These are phyloP conservation scores for Horisme vitalbata DNA, from an alignment of 2,888 invertebrate genomes.

Conservation along the genomic window DNA sequence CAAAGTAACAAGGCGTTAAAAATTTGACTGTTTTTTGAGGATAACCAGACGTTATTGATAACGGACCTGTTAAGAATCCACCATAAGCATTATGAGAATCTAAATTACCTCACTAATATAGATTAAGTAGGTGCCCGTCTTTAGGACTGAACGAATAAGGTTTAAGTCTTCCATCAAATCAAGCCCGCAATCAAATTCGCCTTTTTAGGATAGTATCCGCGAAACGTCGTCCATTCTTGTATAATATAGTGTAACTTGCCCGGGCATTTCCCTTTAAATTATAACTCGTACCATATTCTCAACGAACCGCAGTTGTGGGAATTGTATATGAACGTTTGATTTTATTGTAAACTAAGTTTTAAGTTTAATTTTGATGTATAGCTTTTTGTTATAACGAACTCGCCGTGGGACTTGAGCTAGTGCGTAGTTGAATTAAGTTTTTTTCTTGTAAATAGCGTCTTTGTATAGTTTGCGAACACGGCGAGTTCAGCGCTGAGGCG, in stretches of 20 bases:
- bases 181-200: slow-evolving; percentile 19
- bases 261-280: slow-evolving; percentile 41
- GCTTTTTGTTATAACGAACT: slow-evolving; percentile 11
- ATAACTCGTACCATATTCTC: no score
- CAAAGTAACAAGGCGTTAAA: no score
- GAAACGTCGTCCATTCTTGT: slow-evolving; percentile 63
- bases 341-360: slow-evolving; percentile 18
- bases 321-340: slow-evolving; percentile 4
- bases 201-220: slow-evolving; percentile 47
- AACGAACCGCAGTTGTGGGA: no score
- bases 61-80: no score
- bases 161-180: slow-evolving; percentile 16
- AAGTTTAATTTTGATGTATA: slow-evolving; percentile 22
- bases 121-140: neutral
- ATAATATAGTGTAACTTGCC: slow-evolving; percentile 46
- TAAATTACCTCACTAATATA: slow-evolving; percentile 16
- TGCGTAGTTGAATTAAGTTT: slow-evolving; percentile 29
- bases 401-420: slow-evolving; percentile 23
- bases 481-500: no score
- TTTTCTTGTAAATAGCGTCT: slow-evolving; percentile 30
- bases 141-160: slow-evolving; percentile 21
- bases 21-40: no score
- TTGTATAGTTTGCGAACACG: slow-evolving; percentile 25
- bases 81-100: neutral
- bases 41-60: no score